These are phyloP conservation scores for Ceyx cyanopectus DNA, from an alignment of 2,113 vertebrate species.

Conservation along the genomic window DNA sequence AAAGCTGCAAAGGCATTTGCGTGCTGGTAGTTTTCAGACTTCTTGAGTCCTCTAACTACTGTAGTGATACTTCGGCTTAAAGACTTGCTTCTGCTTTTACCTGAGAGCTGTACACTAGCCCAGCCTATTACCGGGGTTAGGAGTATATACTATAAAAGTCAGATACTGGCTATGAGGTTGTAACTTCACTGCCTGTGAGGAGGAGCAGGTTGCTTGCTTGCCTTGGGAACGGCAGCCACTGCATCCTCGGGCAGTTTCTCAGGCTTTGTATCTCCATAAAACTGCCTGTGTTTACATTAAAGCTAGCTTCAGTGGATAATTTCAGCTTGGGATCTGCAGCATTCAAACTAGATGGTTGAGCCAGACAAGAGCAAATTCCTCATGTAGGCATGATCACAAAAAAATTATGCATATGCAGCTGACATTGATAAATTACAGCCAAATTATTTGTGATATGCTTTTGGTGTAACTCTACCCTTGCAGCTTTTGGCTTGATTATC, in stretches of 20 bases:
- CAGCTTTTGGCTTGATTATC: neutral
- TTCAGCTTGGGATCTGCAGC: neutral
- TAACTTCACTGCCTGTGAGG: neutral
- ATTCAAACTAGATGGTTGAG: neutral
- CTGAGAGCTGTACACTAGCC: fast-evolving
- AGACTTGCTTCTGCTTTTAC: neutral
- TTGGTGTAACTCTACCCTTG: neutral
- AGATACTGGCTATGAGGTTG: neutral
- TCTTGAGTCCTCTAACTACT: neutral
- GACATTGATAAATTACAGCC: neutral
- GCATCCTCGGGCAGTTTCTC: neutral
- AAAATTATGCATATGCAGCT: neutral
- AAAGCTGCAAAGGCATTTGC: neutral
- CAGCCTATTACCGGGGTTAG: fast-evolving
- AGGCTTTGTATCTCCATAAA: neutral
- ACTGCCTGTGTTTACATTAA: neutral
- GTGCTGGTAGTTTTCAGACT: neutral
- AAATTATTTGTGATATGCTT: neutral
- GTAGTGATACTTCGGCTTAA: neutral
- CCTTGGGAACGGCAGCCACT: neutral
- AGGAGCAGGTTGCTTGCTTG: neutral
- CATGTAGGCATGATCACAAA: neutral
- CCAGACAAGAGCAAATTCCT: neutral
- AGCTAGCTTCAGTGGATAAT: neutral
- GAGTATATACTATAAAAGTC: fast-evolving